phyloP scores from a whole-genome alignment of 2,888 invertebrate species.

The Abrostola tripartita region DNA sequence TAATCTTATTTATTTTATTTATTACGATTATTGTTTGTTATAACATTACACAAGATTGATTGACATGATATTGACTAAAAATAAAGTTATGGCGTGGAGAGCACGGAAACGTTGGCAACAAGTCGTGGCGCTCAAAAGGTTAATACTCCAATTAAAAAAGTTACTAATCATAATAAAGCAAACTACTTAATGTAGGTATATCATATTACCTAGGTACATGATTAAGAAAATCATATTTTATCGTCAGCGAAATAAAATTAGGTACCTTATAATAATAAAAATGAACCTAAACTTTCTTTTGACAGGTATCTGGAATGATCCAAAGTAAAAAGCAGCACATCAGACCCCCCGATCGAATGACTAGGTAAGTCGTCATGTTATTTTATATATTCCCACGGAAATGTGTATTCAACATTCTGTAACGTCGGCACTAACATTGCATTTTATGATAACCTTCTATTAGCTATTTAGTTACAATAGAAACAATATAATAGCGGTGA shows the following conservation, averaged over 20 bases:
- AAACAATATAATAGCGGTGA: constrained; percentile 38
- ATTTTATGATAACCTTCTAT: constrained; percentile 16
- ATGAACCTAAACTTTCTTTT: constrained; percentile 57
- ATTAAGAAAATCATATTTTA: neutral
- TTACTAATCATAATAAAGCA: no score
- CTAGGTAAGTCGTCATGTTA: constrained; percentile 68
- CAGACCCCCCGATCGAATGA: constrained; percentile 81
- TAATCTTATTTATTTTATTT: no score
- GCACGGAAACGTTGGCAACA: no score
- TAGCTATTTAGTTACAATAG: constrained; percentile 40
- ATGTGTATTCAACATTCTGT: constrained; percentile 7
- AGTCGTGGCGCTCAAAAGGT: no score
- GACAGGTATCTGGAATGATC: constrained; percentile 85
- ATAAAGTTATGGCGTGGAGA: no score
- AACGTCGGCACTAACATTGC: constrained; percentile 15
- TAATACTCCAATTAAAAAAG: no score
- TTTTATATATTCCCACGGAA: constrained; percentile 36
- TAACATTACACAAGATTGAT: no score
- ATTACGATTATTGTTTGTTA: no score
- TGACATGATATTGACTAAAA: no score
- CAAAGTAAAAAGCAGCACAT: constrained; percentile 72
- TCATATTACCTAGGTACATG: neutral
- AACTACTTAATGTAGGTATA: no score
- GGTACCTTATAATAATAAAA: neutral
- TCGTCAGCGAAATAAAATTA: neutral